Percentiles rank a stretch among this genome's conserved stretches.
Evolutionary conservation across 2,888 invertebrate genomes (phyloP).

Genomic region (Branchellion lobata): DNA sequence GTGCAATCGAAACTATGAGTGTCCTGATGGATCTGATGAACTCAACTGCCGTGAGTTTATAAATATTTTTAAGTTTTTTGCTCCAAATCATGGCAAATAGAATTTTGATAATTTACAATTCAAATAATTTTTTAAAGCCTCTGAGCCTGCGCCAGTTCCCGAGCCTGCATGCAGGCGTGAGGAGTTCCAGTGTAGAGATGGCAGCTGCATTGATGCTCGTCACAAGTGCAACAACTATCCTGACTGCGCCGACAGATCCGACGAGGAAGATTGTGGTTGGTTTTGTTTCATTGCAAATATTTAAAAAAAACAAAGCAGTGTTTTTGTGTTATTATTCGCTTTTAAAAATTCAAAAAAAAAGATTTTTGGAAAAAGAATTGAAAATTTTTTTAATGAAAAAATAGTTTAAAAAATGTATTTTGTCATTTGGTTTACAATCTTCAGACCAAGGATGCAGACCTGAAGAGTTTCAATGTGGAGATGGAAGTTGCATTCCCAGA

Average conservation of each 20-base stretch:
- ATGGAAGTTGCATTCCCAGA: not conserved
- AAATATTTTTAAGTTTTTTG: too few relatives aligned
- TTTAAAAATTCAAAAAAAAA: not conserved
- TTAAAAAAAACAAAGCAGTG: not conserved
- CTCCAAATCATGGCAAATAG: too few relatives aligned
- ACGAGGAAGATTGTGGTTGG: conserved; percentile 48
- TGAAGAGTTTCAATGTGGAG: conserved; percentile 47
- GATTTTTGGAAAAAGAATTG: too few relatives aligned
- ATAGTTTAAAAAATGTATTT: not conserved
- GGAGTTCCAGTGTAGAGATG: conserved; percentile 48
- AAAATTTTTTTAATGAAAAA: not conserved
- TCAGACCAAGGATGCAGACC: not conserved
- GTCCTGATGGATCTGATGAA: conserved; percentile 49
- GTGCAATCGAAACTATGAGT: conserved; percentile 48
- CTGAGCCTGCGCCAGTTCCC: too few relatives aligned
- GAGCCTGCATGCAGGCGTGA: not conserved
- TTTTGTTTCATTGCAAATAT: too few relatives aligned
- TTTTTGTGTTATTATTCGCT: not conserved
- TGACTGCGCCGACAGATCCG: conserved; percentile 49
- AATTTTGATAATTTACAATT: too few relatives aligned
- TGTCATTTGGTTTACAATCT: too few relatives aligned
- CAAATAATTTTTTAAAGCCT: too few relatives aligned
- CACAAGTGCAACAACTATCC: conserved; percentile 46
- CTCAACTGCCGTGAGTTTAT: conserved; percentile 34
- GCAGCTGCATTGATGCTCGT: conserved; percentile 45